Evolutionary conservation across 2,888 invertebrate genomes (phyloP).

Genomic region (Zelleria hepariella): DNA sequence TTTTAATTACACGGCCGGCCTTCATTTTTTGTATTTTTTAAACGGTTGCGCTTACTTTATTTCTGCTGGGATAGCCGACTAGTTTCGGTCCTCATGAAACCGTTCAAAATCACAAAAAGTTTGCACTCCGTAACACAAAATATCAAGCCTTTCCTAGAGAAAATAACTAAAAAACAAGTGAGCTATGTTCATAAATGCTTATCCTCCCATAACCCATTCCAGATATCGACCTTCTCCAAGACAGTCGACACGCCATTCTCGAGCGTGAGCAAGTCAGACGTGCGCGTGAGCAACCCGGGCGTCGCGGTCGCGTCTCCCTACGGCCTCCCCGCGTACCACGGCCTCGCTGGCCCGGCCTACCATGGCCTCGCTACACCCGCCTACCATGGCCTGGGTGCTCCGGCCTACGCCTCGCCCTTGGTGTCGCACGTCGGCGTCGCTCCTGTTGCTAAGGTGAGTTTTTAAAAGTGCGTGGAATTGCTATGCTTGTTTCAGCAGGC

Average conservation of each 20-base stretch:
- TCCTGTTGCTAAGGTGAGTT: constrained; percentile 54
- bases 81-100: too few relatives aligned
- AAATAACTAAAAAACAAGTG: too few relatives aligned
- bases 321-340: constrained; percentile 11
- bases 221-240: constrained; percentile 78
- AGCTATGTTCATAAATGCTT: not conserved
- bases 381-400: constrained; percentile 15
- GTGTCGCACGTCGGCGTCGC: constrained; percentile 48
- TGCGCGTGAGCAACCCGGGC: constrained; percentile 79
- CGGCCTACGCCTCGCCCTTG: constrained; percentile 30
- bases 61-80: too few relatives aligned
- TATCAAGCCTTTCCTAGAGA: too few relatives aligned
- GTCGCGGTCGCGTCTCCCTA: constrained; percentile 42
- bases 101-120: too few relatives aligned
- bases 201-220: constrained; percentile 11
- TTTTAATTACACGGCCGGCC: too few relatives aligned
- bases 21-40: too few relatives aligned
- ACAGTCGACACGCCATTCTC: constrained; percentile 81
- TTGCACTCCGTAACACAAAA: too few relatives aligned
- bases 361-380: constrained; percentile 29
- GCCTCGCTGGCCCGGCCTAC: constrained; percentile 19
- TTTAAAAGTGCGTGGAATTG: too few relatives aligned
- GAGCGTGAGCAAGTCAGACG: constrained; percentile 78
- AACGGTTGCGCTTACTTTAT: too few relatives aligned
- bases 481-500: too few relatives aligned